These are phyloP conservation scores for Cryptocheilus praepositus DNA, from an alignment of 2,888 invertebrate species.

Conservation along the genomic window DNA sequence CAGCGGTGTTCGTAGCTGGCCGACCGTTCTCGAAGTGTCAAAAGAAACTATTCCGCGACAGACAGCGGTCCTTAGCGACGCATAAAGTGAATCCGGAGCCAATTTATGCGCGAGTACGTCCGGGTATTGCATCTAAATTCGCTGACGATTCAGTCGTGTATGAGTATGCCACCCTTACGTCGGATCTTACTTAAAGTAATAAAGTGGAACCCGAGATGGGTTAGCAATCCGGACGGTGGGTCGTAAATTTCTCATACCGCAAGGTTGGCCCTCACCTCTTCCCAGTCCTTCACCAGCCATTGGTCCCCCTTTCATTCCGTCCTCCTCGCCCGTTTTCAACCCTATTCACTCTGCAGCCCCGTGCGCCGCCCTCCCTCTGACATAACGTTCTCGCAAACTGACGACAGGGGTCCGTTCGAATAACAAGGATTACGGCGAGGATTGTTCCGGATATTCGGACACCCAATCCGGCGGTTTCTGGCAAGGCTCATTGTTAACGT, in stretches of 20 bases:
- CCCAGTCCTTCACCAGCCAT: slow-evolving; percentile 8
- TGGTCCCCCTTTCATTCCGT: slow-evolving; percentile 19
- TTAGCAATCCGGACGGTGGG: slow-evolving; percentile 55
- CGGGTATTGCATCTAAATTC: slow-evolving; percentile 1
- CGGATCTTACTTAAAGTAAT: slow-evolving; percentile 60
- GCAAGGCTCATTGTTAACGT: not conserved
- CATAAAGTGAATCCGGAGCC: no score
- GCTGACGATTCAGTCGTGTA: slow-evolving; percentile 31
- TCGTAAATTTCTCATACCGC: slow-evolving; percentile 58
- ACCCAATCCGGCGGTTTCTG: slow-evolving; percentile 15
- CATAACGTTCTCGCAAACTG: slow-evolving; percentile 32
- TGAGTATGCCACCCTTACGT: slow-evolving; percentile 34
- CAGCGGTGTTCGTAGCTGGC: no score
- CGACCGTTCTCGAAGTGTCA: no score
- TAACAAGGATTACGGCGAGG: slow-evolving; percentile 55
- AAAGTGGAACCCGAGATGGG: slow-evolving; percentile 61
- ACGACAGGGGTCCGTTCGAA: slow-evolving; percentile 53
- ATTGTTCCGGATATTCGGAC: slow-evolving; percentile 41
- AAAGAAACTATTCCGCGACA: no score
- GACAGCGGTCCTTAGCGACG: no score
- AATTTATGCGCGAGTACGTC: no score
- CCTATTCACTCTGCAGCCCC: slow-evolving; percentile 34
- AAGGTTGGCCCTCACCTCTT: slow-evolving; percentile 23
- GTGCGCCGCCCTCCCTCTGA: not conserved
- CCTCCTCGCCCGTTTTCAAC: slow-evolving; percentile 23